Evolutionary conservation across 2,797 vertebrate genomes (phyloP).

Genomic region (Manis javanica): DNA sequence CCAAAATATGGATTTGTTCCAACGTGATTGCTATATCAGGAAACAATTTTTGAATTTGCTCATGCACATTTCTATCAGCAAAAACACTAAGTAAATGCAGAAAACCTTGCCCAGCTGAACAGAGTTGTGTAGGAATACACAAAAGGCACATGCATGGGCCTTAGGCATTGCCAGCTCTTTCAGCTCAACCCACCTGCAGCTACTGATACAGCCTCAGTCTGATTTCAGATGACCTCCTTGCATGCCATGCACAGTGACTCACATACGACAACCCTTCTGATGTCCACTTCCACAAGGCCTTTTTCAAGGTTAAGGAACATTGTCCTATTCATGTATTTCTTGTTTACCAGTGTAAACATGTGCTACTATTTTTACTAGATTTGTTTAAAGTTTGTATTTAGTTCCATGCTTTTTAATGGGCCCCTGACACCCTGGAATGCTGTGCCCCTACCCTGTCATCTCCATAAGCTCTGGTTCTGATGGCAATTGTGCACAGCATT

Average conservation of each 20-base stretch:
- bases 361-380: not conserved
- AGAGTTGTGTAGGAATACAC: not conserved
- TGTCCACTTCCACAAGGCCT: not conserved
- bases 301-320: not conserved
- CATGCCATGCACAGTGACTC: not conserved
- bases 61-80: not conserved
- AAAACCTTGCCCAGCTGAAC: not conserved
- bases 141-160: not conserved
- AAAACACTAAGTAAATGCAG: not conserved
- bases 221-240: not conserved
- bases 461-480: not conserved
- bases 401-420: not conserved
- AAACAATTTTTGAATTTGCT: conserved; percentile 13
- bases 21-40: not conserved
- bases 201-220: not conserved
- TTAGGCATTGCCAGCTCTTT: not conserved
- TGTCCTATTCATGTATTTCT: not conserved
- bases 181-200: too few species aligned
- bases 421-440: not conserved
- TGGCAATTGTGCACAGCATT: not conserved
- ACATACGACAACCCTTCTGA: not conserved
- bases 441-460: not conserved
- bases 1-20: not conserved
- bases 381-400: not conserved
- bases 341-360: not conserved